Evolutionary conservation across 30 jellyfish, hydroid and myxozoan species (phyloP), one percentile per base, ranked within the genome.

Genomic region (Pelagia noctiluca): DNA sequence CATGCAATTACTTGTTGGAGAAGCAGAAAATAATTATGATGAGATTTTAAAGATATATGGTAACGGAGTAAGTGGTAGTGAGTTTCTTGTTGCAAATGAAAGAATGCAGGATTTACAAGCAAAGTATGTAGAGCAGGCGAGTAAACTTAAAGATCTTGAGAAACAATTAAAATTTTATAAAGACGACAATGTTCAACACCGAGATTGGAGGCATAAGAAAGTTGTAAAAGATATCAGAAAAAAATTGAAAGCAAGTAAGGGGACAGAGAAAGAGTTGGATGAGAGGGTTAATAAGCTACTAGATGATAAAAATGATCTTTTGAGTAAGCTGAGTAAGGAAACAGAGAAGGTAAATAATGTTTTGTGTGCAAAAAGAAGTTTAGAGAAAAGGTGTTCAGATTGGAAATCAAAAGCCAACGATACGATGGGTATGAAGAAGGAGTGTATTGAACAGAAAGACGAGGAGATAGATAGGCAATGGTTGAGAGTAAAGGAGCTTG

Each of bases 141-240:
- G n/a, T n/a, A n/a, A n/a, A n/a, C n/a, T n/a, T n/a, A n/a, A n/a
- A n/a, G n/a, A n/a, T n/a, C n/a, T n/a, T n/a, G n/a, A 50, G 23
- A 50, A 50, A 50, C 25, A 4, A 50, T 30, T 13, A 26, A 68
- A 35, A 21, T 21, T 21, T 35, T 35, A 68, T 31, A 68, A 68
- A 35, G 82, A 68, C 34, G 76, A 30, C 29, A 68, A 68, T 68
- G 82, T 68, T 68, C 18, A 26, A 1, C 82, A 68, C 28, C 28
- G 82, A 16, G 82, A 68, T 2, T 68, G 82, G 71, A 68, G 82
- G 69, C 82, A 68, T 31, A 68, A 68, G 28, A 68, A 35, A 22
- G 69, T 68, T n/a, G 34, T 35, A 26, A 35, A 68, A 35, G 82
- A 35, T n/a, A 12, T 68, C 19, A 68, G 82, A 68, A 68, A 30